Percentiles rank a stretch among this genome's conserved stretches.
These are phyloP conservation scores for Monomorium pharaonis DNA, from an alignment of 1,140 invertebrate species.

Conservation along the genomic window DNA sequence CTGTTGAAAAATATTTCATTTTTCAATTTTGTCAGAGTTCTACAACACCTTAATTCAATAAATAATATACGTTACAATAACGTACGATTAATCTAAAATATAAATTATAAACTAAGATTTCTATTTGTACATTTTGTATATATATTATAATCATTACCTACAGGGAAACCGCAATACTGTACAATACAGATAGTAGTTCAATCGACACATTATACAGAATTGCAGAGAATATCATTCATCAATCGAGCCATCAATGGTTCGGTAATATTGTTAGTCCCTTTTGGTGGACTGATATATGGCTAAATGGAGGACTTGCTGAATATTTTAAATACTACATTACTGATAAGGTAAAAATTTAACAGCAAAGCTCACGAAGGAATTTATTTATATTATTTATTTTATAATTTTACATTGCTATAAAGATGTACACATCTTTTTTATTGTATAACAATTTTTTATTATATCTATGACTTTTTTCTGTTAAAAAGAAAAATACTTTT, in stretches of 20 bases:
- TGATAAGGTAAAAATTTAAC: constrained; percentile 33
- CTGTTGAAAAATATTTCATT: no score
- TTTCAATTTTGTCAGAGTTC: no score
- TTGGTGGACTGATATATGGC: constrained; percentile 93
- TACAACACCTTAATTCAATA: not conserved
- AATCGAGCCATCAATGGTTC: constrained; percentile 94
- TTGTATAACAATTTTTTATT: not conserved
- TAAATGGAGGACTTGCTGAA: constrained; percentile 93
- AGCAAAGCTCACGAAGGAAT: constrained; percentile 49
- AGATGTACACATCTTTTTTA: not conserved
- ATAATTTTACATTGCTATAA: not conserved
- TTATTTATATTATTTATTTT: not conserved
- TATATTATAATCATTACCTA: not conserved
- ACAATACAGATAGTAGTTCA: constrained; percentile 75
- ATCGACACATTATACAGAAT: constrained; percentile 87
- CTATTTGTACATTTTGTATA: not conserved
- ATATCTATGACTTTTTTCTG: no score
- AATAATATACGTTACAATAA: not conserved
- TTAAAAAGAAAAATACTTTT: no score
- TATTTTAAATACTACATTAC: constrained; percentile 89
- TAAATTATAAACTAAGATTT: not conserved
- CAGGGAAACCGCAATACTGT: constrained; percentile 62
- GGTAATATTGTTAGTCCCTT: constrained; percentile 91
- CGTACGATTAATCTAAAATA: not conserved
- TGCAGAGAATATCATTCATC: constrained; percentile 90